Evolutionary conservation across 2,888 invertebrate genomes (phyloP).

Genomic region (Conomelus anceps): DNA sequence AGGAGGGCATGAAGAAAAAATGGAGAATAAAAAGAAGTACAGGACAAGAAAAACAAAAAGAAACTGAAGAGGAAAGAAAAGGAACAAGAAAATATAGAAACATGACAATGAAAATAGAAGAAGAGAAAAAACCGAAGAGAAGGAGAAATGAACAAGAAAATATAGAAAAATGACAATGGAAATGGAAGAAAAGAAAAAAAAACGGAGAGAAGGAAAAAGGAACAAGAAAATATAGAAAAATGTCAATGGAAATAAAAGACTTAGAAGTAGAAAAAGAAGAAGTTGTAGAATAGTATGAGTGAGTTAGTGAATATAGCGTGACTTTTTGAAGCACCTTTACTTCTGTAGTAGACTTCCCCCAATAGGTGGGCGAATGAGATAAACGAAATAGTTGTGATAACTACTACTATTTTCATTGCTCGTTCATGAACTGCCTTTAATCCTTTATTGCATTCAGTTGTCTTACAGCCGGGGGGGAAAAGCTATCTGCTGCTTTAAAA

Average conservation of each 20-base stretch:
- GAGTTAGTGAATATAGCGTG: not conserved
- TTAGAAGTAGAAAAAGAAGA: not conserved
- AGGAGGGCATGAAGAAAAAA: too few species aligned
- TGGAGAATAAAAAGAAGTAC: too few species aligned
- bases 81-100: not conserved
- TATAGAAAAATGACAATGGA: not conserved
- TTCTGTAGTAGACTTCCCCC: not conserved
- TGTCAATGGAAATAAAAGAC: not conserved
- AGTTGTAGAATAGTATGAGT: not conserved
- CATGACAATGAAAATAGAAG: too few species aligned
- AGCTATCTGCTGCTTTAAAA: not conserved
- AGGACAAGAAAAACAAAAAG: too few species aligned
- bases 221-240: too few species aligned
- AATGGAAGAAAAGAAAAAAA: too few species aligned
- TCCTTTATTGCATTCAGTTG: not conserved
- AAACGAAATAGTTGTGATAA: not conserved
- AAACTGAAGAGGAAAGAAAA: not conserved
- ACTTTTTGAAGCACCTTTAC: not conserved
- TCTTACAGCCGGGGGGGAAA: not conserved
- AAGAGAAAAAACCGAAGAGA: too few species aligned
- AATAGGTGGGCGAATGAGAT: not conserved
- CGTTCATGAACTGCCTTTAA: not conserved
- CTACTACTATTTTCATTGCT: not conserved
- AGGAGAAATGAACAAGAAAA: not conserved
- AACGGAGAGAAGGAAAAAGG: too few species aligned